These are phyloP conservation scores for Lacanobia oleracea DNA, from an alignment of 2,888 invertebrate genomes.

Conservation along the genomic window DNA sequence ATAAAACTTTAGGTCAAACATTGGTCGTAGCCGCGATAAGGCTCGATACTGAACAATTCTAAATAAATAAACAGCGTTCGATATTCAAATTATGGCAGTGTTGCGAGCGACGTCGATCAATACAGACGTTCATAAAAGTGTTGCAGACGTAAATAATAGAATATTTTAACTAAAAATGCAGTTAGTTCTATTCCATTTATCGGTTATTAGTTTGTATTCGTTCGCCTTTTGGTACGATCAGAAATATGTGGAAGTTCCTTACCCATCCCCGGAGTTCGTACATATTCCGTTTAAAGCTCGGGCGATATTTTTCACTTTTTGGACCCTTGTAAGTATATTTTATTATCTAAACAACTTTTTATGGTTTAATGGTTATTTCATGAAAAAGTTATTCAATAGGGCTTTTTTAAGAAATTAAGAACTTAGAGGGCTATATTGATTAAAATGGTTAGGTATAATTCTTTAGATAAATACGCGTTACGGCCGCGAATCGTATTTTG, in stretches of 20 bases:
- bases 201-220: conserved; percentile 72
- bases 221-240: conserved; percentile 82
- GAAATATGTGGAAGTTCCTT: conserved; percentile 77
- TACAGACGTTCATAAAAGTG: conserved; percentile 45
- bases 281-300: conserved; percentile 78
- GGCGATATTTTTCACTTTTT: conserved; percentile 79
- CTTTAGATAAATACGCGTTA: too few species aligned
- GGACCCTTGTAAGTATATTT: conserved; percentile 79
- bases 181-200: conserved; percentile 75
- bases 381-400: too few species aligned
- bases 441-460: too few species aligned
- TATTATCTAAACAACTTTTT: too few species aligned
- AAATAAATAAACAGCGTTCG: conserved; percentile 42
- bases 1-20: background rate
- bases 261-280: conserved; percentile 71
- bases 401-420: too few species aligned
- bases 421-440: too few species aligned
- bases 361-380: too few species aligned
- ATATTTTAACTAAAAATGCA: conserved; percentile 45
- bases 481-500: too few species aligned
- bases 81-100: conserved; percentile 39
- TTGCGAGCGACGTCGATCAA: conserved; percentile 31
- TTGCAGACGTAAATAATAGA: conserved; percentile 7
- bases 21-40: conserved; percentile 29
- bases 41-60: conserved; percentile 21